These are phyloP conservation scores for Chaetura pelagica DNA, from an alignment of 2,113 vertebrate species.

Conservation along the genomic window DNA sequence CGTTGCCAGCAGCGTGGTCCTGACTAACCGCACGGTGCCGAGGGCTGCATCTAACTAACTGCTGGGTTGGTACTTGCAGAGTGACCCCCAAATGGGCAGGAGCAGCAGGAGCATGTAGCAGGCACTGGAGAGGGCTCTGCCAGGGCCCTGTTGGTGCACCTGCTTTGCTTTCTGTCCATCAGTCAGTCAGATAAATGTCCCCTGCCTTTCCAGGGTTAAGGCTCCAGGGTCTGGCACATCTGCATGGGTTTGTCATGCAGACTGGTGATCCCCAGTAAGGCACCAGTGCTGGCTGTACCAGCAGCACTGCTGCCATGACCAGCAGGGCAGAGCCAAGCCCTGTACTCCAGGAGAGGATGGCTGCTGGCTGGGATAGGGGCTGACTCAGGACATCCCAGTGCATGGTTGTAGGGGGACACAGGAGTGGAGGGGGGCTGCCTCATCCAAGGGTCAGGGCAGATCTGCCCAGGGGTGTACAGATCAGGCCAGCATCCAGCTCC, in stretches of 20 bases:
- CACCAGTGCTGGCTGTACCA: background rate
- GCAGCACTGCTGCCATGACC: background rate
- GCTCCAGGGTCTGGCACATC: background rate
- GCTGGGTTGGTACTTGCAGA: background rate
- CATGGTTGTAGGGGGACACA: rapidly evolving
- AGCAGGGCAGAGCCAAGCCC: background rate
- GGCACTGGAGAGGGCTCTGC: background rate
- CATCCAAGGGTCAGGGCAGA: background rate
- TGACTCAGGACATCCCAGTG: background rate
- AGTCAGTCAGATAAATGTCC: rapidly evolving
- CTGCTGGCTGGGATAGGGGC: background rate
- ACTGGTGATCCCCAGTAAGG: rapidly evolving
- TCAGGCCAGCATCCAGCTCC: background rate
- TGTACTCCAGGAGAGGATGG: rapidly evolving
- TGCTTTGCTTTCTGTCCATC: background rate
- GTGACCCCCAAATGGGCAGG: background rate
- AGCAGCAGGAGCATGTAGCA: background rate
- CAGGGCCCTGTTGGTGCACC: background rate
- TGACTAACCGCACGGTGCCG: background rate
- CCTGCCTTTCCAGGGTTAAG: background rate
- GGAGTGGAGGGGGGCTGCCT: background rate
- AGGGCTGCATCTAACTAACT: background rate
- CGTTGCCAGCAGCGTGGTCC: background rate
- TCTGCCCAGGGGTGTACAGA: rapidly evolving
- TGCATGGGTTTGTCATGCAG: background rate